These are phyloP conservation scores for Pogonophryne albipinna DNA, from an alignment of 2,797 vertebrate species.

Conservation along the genomic window DNA sequence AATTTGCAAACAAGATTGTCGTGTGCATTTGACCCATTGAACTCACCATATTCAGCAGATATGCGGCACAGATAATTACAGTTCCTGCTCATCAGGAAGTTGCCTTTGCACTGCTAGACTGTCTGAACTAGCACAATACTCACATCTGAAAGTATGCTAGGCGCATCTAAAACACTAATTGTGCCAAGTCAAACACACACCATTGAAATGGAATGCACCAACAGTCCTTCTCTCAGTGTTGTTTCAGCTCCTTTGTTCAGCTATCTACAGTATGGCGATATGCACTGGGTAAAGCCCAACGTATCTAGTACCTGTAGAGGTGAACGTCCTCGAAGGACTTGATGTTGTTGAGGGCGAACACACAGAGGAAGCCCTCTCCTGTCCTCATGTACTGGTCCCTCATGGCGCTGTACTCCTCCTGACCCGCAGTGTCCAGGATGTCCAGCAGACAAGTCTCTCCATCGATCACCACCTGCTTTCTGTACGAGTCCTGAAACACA, in stretches of 20 bases:
- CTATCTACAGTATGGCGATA: too few relatives aligned
- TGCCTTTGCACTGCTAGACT: too few relatives aligned
- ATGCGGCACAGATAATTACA: conserved; percentile 11
- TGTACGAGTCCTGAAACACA: conserved; percentile 84
- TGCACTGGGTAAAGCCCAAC: rapidly evolving
- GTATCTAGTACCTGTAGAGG: conserved; percentile 85
- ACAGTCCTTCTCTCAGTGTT: not conserved
- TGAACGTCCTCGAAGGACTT: conserved; percentile 93
- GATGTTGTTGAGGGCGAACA: conserved; percentile 91
- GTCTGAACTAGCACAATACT: not conserved
- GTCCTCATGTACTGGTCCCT: conserved; percentile 93
- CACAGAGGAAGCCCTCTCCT: conserved; percentile 92
- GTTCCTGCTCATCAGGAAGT: conserved; percentile 37
- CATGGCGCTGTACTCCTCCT: conserved; percentile 96
- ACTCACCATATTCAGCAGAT: not conserved
- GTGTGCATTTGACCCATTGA: not conserved
- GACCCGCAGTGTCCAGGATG: conserved; percentile 97
- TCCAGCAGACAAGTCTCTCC: conserved; percentile 96
- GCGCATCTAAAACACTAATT: not conserved
- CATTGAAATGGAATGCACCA: not conserved
- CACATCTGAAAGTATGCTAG: not conserved
- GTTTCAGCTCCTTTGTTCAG: not conserved
- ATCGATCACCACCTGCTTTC: conserved; percentile 88
- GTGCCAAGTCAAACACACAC: not conserved
- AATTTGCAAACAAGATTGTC: not conserved